Evolutionary conservation across 2,797 vertebrate species (phyloP).

Genomic region (Diplodus sargus): DNA sequence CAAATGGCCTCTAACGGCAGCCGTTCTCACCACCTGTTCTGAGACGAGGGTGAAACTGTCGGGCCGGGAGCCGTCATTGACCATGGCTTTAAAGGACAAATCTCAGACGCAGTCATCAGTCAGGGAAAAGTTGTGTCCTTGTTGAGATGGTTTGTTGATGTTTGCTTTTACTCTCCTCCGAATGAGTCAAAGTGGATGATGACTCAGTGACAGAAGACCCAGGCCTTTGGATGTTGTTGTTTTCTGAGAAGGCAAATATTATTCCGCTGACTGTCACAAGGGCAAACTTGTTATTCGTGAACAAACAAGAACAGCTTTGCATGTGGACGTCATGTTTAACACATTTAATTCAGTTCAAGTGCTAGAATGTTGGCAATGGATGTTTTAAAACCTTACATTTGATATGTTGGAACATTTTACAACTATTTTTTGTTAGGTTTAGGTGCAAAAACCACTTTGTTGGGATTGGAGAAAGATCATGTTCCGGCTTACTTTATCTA

Average conservation of each 20-base stretch:
- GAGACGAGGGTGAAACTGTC: conserved; percentile 13
- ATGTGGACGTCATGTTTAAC: not conserved
- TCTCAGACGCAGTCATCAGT: conserved; percentile 11
- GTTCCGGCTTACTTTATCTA: no score
- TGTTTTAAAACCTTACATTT: no score
- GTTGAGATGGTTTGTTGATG: conserved; percentile 50
- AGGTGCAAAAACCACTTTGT: no score
- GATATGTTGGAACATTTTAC: no score
- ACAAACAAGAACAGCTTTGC: conserved; percentile 30
- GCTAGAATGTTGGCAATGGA: no score
- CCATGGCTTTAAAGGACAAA: conserved; percentile 67
- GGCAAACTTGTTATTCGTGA: conserved; percentile 51
- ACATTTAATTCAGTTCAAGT: not conserved
- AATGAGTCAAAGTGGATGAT: conserved; percentile 42
- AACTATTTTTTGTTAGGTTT: no score
- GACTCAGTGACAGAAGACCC: conserved; percentile 40
- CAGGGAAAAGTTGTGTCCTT: conserved; percentile 47
- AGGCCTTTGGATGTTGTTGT: conserved; percentile 39
- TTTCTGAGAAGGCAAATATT: conserved; percentile 55
- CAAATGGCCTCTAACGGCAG: conserved; percentile 71
- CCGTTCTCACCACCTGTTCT: conserved; percentile 57
- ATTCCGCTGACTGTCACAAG: conserved; percentile 56
- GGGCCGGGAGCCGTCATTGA: conserved; percentile 45
- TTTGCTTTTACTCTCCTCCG: conserved; percentile 31
- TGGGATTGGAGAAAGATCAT: no score